Conservation (phyloP, 53 echinoderm and acorn worm genomes). For the Patiria pectinifera region DNA sequence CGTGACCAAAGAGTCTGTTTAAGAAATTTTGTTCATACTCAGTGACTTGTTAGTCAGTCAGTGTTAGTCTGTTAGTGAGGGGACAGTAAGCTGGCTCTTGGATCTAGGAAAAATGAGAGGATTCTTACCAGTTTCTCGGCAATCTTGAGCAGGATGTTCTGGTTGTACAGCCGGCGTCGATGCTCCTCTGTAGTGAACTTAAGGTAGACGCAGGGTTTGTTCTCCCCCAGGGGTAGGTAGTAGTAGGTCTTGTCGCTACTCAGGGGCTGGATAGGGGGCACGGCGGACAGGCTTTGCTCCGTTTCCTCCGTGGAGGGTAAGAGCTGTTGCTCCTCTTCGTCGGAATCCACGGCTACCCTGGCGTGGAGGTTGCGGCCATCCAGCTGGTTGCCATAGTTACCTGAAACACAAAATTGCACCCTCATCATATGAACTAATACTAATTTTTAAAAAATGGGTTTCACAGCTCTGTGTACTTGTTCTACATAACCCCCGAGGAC, state of each 20-base stretch:
- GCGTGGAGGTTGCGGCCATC: constrained; percentile 91
- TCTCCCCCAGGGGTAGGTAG: constrained; percentile 77
- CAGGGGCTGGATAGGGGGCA: constrained; percentile 68
- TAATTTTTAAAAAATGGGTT: too few species aligned
- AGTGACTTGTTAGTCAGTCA: too few species aligned
- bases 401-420: constrained; percentile 11
- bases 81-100: too few species aligned
- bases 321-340: constrained; percentile 75
- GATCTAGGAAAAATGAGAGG: too few species aligned
- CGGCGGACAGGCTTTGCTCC: constrained; percentile 69
- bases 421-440: not conserved
- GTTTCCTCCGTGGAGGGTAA: constrained; percentile 31
- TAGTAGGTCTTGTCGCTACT: constrained; percentile 89
- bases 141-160: constrained; percentile 88
- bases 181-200: constrained; percentile 90
- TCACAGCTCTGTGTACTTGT: too few species aligned
- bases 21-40: too few species aligned
- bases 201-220: constrained; percentile 82
- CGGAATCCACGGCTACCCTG: constrained; percentile 60
- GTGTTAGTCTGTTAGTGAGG: too few species aligned
- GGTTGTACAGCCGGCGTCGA: constrained; percentile 84
- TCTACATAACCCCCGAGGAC: too few species aligned
- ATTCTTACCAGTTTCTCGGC: constrained; percentile 81
- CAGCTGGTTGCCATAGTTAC: constrained; percentile 88
- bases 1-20: too few species aligned